phyloP scores from a whole-genome alignment of 2,113 vertebrate species.

The Poeciliopsis retropinna region DNA sequence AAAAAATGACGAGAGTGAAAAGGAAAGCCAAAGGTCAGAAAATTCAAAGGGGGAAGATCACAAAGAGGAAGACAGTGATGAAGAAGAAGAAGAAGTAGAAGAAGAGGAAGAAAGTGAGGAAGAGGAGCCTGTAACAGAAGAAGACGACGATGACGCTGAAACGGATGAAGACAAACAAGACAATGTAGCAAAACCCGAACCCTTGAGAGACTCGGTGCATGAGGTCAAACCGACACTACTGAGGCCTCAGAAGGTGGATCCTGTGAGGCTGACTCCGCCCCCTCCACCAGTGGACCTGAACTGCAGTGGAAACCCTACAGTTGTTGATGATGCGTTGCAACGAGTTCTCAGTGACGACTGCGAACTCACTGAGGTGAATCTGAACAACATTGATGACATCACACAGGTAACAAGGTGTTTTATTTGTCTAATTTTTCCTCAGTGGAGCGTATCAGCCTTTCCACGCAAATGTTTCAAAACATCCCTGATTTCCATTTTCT shows the following conservation, averaged over 20 bases:
- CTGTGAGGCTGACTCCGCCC: slow-evolving; percentile 73
- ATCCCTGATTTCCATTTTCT: too few species aligned
- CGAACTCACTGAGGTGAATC: slow-evolving; percentile 88
- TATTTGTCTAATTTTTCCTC: too few species aligned
- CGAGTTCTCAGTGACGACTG: slow-evolving; percentile 84
- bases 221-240: slow-evolving; percentile 48
- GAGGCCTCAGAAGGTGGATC: slow-evolving; percentile 67
- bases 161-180: slow-evolving; percentile 74
- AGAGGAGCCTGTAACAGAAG: slow-evolving; percentile 65
- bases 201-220: slow-evolving; percentile 62
- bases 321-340: slow-evolving; percentile 92
- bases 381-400: slow-evolving; percentile 98
- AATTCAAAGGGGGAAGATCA: slow-evolving; percentile 61
- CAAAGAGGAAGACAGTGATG: slow-evolving; percentile 78
- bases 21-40: slow-evolving; percentile 60
- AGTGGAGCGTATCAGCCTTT: too few species aligned
- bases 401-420: slow-evolving; percentile 75
- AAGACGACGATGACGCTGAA: slow-evolving; percentile 64
- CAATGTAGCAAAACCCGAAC: slow-evolving; percentile 68
- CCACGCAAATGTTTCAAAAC: too few species aligned
- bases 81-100: slow-evolving; percentile 46
- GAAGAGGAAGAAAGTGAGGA: slow-evolving; percentile 76
- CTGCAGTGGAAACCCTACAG: slow-evolving; percentile 86
- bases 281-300: slow-evolving; percentile 60
- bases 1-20: slow-evolving; percentile 80